phyloP scores from a whole-genome alignment of 2,888 invertebrate species.

The Scaptomyza polygonia region DNA sequence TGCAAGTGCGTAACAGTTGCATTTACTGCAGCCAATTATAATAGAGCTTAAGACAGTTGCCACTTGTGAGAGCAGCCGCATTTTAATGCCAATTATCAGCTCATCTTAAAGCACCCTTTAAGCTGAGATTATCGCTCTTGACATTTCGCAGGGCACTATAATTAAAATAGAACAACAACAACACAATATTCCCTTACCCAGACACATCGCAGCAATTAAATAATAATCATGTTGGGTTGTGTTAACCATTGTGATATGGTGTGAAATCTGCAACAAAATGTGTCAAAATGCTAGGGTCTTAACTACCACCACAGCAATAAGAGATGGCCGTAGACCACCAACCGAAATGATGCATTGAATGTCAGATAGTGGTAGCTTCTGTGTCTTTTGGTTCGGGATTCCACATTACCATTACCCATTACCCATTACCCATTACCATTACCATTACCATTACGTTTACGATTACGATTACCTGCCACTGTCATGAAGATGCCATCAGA shows the following conservation, averaged over 20 bases:
- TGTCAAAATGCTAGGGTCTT: conserved; percentile 65
- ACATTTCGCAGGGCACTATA: conserved; percentile 31
- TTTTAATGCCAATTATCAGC: conserved; percentile 44
- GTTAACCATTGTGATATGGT: conserved; percentile 57
- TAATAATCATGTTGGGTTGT: conserved; percentile 62
- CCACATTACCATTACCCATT: conserved; percentile 36
- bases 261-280: conserved; percentile 70
- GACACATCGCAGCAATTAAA: conserved; percentile 57
- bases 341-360: conserved; percentile 78
- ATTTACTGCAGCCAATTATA: conserved; percentile 1
- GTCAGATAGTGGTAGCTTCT: conserved; percentile 67
- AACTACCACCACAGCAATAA: background rate
- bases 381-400: conserved; percentile 60
- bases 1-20: conserved; percentile 3
- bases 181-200: conserved; percentile 1
- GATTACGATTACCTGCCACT: conserved; percentile 26
- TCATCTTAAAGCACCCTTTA: conserved; percentile 21
- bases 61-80: conserved; percentile 3
- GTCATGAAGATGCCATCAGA: conserved; percentile 37
- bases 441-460: conserved; percentile 31
- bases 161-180: conserved; percentile 55
- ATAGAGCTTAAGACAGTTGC: background rate
- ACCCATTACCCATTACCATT: conserved; percentile 30
- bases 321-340: conserved; percentile 59
- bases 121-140: conserved; percentile 15